phyloP scores from a whole-genome alignment of 2,113 vertebrate species.

The Ceyx melanurus region DNA sequence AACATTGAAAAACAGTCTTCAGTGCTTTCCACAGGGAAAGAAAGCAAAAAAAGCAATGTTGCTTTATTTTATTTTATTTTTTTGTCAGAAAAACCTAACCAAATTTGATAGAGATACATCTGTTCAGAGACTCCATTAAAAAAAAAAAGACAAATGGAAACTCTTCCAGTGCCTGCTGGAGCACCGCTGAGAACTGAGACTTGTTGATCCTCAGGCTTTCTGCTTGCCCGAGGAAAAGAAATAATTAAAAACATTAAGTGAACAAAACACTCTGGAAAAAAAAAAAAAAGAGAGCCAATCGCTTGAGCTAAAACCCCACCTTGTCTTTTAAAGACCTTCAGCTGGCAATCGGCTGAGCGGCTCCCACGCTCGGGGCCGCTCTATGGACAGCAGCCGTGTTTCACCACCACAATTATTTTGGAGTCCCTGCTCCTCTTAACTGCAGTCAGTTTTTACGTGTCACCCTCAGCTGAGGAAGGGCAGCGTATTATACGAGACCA shows the following conservation, averaged over 20 bases:
- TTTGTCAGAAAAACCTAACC: slow-evolving; percentile 1
- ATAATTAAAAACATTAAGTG: slow-evolving; percentile 69
- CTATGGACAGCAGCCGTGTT: fast-evolving
- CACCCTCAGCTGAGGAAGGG: neutral
- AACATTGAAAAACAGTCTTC: slow-evolving; percentile 14
- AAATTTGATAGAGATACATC: slow-evolving; percentile 46
- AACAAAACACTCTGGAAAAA: slow-evolving; percentile 8
- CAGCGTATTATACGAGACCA: neutral
- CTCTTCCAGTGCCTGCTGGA: slow-evolving; percentile 14
- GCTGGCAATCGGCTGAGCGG: neutral
- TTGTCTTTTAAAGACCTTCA: slow-evolving; percentile 1
- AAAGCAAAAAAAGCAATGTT: neutral
- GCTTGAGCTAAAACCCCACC: neutral
- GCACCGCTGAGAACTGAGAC: slow-evolving; percentile 60
- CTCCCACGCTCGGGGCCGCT: neutral
- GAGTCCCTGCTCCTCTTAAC: neutral
- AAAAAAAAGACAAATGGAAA: slow-evolving; percentile 32
- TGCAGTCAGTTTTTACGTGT: neutral
- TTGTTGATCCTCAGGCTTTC: slow-evolving; percentile 64
- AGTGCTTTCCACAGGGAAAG: neutral
- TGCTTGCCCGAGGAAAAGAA: slow-evolving; percentile 57
- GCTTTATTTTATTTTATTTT: neutral
- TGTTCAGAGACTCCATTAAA: neutral
- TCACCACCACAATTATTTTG: neutral
- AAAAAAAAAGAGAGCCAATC: neutral